Conservation (phyloP, 2,797 vertebrate species). For the Pogoniulus pusillus region DNA sequence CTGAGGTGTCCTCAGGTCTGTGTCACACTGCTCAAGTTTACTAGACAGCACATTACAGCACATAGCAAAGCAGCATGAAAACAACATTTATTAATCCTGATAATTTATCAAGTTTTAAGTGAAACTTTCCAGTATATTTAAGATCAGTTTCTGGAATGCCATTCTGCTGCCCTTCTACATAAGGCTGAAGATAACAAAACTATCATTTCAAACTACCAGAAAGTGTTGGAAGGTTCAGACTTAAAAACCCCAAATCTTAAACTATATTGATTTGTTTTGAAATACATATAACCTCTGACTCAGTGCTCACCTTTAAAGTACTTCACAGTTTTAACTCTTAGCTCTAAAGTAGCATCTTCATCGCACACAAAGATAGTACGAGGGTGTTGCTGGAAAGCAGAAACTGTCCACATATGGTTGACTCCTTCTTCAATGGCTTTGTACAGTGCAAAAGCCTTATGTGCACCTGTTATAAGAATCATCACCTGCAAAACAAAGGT, state of each 20-base stretch:
- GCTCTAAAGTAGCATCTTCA: slow-evolving; percentile 84
- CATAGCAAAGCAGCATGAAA: not conserved
- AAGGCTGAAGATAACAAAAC: not conserved
- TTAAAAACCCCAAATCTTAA: not conserved
- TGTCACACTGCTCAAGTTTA: not conserved
- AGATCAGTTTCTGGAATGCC: not conserved
- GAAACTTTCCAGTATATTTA: not conserved
- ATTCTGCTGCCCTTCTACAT: not conserved
- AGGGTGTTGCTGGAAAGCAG: slow-evolving; percentile 84
- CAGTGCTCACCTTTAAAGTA: slow-evolving; percentile 85
- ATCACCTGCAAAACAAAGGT: slow-evolving; percentile 77
- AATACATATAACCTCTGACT: not conserved
- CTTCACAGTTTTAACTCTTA: slow-evolving; percentile 86
- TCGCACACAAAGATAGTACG: slow-evolving; percentile 84
- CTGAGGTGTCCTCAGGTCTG: not conserved
- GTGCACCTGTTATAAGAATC: slow-evolving; percentile 85
- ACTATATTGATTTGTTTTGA: not conserved
- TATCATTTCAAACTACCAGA: not conserved
- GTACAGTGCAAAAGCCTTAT: slow-evolving; percentile 85
- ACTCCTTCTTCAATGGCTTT: slow-evolving; percentile 87
- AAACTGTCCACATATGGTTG: slow-evolving; percentile 86
- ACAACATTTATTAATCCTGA: no score
- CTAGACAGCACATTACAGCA: slow-evolving; percentile 2
- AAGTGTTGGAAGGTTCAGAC: not conserved
- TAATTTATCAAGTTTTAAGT: not conserved